Base-by-base conservation (phyloP, 2,888 invertebrate species). In the Nemotelus pantherinus region DNA sequence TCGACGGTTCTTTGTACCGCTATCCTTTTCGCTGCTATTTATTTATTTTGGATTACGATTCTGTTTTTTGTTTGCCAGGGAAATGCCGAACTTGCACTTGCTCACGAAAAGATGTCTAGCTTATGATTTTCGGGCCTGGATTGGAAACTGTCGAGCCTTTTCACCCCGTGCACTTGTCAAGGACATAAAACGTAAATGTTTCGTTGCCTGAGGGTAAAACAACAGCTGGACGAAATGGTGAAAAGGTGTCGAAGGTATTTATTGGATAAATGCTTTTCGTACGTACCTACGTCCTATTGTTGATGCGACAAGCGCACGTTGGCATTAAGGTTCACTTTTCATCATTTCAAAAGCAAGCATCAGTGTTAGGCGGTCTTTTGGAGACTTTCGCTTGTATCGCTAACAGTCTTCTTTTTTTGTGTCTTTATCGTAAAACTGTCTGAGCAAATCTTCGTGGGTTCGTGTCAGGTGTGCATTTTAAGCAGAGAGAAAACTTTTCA, bases 201-300 rank as follows among this genome's bases (percentile, higher is more conserved):
- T 10, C 57, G 45, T 58, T 55, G 53, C 68, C 63, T 60, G 77
- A 79, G 79, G 79, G 79, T 79, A 77, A 78, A 78, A 77, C 78
- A 79, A 74, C 79, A 79, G 79, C 78, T 79, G 79, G 79, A 74
- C 79, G 53, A 77, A 79, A 79, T 79, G 77, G 78, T 70, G 77
- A 79, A 79, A 78, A 79, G 79, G 79, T 79, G 79, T 79, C 65
- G 79, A 78, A 79, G 79, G 79, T 79, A 79, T 79, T 79, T 79
- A 79, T 79, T 77, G 78, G 74, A 78, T 78, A 74, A 74, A 74
- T 71, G 58, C 58, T 58, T 58, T 58, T 58, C 25, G 25, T 25
- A 25, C 25, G 25, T 25, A 25, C 25, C 7, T 6, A 25, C 60
- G 45, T 70, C 10, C 41, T 55, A 47, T 9, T 4, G 50, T 53